Conservation (phyloP, 2,797 vertebrate species). For the Coranthus polyacanthus region DNA sequence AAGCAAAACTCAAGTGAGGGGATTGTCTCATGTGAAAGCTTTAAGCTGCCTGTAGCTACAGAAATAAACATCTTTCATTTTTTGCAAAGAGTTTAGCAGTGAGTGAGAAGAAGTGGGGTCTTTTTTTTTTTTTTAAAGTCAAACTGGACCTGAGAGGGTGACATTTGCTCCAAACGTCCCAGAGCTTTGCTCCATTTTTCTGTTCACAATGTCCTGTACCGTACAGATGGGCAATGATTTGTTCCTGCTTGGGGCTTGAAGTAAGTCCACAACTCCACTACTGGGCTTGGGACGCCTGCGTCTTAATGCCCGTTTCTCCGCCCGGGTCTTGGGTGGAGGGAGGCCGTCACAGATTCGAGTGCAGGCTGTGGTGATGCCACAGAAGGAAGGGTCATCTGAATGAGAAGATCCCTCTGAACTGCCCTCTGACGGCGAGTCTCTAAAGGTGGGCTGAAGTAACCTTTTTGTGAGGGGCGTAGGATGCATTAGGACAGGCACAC, state of each 20-base stretch:
- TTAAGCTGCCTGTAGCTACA: conserved; percentile 54
- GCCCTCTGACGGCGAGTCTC: conserved; percentile 88
- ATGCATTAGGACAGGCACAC: conserved; percentile 27
- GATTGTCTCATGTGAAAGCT: conserved; percentile 48
- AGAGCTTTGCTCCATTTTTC: conserved; percentile 56
- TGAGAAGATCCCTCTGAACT: conserved; percentile 94
- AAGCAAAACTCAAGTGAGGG: conserved; percentile 28
- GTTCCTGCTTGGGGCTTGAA: conserved; percentile 80
- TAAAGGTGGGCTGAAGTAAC: conserved; percentile 65
- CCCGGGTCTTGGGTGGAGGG: conserved; percentile 76
- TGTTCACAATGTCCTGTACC: conserved; percentile 70
- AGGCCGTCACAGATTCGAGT: conserved; percentile 91
- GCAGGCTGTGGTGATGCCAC: conserved; percentile 91
- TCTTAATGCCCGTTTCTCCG: conserved; percentile 87
- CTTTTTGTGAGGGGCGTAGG: conserved; percentile 27
- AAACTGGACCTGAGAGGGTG: conserved; percentile 69
- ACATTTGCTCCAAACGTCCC: conserved; percentile 59
- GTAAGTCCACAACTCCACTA: conserved; percentile 86
- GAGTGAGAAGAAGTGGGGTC: conserved; percentile 6
- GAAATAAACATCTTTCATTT: conserved; percentile 33
- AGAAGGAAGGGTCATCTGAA: conserved; percentile 95
- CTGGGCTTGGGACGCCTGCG: conserved; percentile 86
- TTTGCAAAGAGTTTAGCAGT: conserved; percentile 38
- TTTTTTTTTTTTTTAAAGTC: conserved; percentile 22
- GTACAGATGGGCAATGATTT: conserved; percentile 48